Conservation (phyloP, 2,888 invertebrate genomes). For the Dryomyza anilis region DNA sequence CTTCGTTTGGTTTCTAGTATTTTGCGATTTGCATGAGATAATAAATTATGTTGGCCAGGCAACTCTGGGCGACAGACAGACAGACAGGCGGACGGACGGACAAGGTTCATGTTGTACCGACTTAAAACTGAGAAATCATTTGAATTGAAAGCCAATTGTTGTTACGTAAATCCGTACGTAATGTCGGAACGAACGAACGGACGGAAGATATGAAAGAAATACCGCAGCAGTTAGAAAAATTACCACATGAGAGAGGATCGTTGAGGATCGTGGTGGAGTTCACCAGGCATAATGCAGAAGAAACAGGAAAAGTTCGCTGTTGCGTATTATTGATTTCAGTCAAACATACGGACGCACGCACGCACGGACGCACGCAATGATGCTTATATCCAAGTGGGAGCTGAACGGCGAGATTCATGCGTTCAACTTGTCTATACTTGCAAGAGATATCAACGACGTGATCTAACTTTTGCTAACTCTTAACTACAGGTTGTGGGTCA, state of each 20-base stretch:
- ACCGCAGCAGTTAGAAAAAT: not conserved
- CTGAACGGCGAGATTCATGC: no score
- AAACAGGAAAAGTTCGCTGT: not conserved
- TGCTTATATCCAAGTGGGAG: no score
- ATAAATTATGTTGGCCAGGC: conserved; percentile 19
- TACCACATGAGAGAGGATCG: not conserved
- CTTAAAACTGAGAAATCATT: not conserved
- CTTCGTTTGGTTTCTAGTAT: not conserved
- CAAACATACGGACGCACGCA: not conserved
- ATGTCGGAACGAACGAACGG: not conserved
- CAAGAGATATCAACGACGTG: no score
- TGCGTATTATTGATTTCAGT: conserved; percentile 8
- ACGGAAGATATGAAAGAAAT: not conserved
- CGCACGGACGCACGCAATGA: no score
- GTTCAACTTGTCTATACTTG: no score
- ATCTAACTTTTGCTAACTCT: no score
- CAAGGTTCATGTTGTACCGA: not conserved
- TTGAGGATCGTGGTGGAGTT: not conserved
- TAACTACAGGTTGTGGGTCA: no score
- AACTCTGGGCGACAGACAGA: conserved; percentile 15
- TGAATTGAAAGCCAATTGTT: conserved; percentile 18
- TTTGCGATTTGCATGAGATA: not conserved
- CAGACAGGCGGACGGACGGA: no score
- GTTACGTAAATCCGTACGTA: conserved; percentile 18
- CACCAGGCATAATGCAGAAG: not conserved